Conservation (phyloP, 1,140 invertebrate genomes). For the Samia ricini region DNA sequence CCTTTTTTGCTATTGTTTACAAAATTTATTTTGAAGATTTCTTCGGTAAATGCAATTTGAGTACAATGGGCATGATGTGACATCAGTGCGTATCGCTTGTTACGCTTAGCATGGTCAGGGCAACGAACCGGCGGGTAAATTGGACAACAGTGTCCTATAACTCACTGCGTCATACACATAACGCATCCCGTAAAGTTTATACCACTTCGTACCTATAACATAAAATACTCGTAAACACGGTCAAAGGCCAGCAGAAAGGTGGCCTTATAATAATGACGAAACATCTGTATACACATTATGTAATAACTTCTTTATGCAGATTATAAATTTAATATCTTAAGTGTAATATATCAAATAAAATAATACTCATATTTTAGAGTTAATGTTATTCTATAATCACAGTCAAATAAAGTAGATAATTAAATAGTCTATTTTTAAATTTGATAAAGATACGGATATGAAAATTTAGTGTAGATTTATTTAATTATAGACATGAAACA, state of each 20-base stretch:
- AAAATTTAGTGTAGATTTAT: too few relatives aligned
- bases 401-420: too few relatives aligned
- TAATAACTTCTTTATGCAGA: background rate
- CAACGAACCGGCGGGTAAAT: slow-evolving; percentile 60
- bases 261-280: background rate
- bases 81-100: slow-evolving; percentile 45
- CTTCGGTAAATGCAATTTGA: slow-evolving; percentile 39
- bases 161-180: slow-evolving; percentile 24
- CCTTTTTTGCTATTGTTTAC: background rate
- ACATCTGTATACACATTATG: background rate
- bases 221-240: background rate
- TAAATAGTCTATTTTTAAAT: too few relatives aligned
- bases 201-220: background rate
- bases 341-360: background rate
- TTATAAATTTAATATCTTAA: background rate
- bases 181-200: background rate
- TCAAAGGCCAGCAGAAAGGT: background rate
- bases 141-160: slow-evolving; percentile 60
- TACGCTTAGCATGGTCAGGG: slow-evolving; percentile 38
- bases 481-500: too few relatives aligned
- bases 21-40: background rate
- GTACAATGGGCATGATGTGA: slow-evolving; percentile 47
- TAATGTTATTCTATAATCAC: background rate
- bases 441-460: too few relatives aligned
- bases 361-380: background rate